Conservation (phyloP, 2,888 invertebrate genomes). For the Noctua fimbriata region DNA sequence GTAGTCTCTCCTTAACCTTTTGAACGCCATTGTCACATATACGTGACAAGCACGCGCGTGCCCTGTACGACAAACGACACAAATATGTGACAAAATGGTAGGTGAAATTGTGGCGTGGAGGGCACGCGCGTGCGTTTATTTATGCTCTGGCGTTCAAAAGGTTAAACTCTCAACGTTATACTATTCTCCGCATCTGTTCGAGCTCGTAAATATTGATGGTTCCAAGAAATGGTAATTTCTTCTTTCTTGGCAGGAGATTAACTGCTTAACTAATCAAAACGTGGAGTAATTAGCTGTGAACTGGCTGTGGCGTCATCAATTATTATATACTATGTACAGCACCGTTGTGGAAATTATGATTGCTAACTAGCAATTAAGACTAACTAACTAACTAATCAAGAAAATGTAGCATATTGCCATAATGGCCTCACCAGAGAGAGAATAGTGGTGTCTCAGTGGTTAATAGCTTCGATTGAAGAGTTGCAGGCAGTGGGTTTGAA, state of each 20-base stretch:
- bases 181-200: conserved; percentile 4
- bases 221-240: conserved; percentile 30
- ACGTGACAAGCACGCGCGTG: too few species aligned
- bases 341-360: not conserved
- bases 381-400: not conserved
- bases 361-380: not conserved
- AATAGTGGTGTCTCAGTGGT: too few species aligned
- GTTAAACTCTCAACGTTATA: not conserved
- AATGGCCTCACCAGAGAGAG: too few species aligned
- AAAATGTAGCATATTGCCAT: not conserved
- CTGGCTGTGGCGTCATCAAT: conserved; percentile 9
- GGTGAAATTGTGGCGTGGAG: too few species aligned
- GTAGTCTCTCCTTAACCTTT: not conserved
- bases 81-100: too few species aligned
- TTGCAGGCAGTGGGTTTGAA: too few species aligned
- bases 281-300: conserved; percentile 24
- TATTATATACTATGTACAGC: not conserved
- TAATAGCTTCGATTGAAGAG: too few species aligned
- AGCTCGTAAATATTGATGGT: conserved; percentile 40
- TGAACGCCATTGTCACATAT: too few species aligned
- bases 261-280: conserved; percentile 29
- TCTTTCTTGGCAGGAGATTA: conserved; percentile 22
- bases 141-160: too few species aligned
- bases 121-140: too few species aligned
- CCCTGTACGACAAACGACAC: too few species aligned